Percentiles rank a stretch among this genome's conserved stretches.
phyloP scores from a whole-genome alignment of 2,113 vertebrate genomes.

The Tetraodon nigroviridis region DNA sequence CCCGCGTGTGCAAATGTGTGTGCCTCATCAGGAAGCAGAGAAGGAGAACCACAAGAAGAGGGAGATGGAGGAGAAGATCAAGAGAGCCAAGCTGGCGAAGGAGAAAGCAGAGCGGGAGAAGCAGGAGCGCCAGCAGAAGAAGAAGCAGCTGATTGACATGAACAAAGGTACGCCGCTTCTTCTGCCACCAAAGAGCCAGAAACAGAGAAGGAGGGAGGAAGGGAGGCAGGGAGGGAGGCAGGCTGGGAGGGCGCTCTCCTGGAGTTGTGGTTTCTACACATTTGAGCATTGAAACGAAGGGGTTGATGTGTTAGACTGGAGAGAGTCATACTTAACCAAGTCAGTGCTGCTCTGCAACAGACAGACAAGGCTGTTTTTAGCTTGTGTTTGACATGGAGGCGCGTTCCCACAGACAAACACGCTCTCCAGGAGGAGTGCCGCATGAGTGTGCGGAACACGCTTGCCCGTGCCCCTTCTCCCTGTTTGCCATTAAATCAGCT shows the following conservation, averaged over 20 bases:
- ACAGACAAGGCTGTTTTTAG: too few relatives aligned
- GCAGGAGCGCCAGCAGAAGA: conserved; percentile 91
- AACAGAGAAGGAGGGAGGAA: too few relatives aligned
- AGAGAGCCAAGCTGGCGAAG: conserved; percentile 93
- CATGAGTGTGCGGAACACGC: too few relatives aligned
- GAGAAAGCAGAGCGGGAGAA: conserved; percentile 96
- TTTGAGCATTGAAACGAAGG: conserved; percentile 7
- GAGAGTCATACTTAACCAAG: conserved; percentile 18
- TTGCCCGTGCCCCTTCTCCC: background rate
- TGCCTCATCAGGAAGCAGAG: conserved; percentile 83
- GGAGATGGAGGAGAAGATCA: conserved; percentile 95
- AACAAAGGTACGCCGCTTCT: conserved; percentile 87
- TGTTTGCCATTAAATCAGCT: background rate
- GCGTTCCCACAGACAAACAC: too few relatives aligned
- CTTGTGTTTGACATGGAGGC: too few relatives aligned
- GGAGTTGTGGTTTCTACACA: too few relatives aligned
- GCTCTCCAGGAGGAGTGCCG: too few relatives aligned
- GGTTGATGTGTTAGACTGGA: conserved; percentile 28
- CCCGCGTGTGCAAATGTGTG: conserved; percentile 22
- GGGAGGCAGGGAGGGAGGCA: conserved; percentile 29
- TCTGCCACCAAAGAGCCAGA: conserved; percentile 32
- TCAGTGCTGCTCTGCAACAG: background rate
- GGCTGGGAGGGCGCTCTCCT: conserved; percentile 11
- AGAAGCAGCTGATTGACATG: conserved; percentile 97
- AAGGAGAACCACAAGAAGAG: conserved; percentile 96